phyloP scores from a whole-genome alignment of 35 echinoderm and acorn worm genomes.

The Lytechinus variegatus region DNA sequence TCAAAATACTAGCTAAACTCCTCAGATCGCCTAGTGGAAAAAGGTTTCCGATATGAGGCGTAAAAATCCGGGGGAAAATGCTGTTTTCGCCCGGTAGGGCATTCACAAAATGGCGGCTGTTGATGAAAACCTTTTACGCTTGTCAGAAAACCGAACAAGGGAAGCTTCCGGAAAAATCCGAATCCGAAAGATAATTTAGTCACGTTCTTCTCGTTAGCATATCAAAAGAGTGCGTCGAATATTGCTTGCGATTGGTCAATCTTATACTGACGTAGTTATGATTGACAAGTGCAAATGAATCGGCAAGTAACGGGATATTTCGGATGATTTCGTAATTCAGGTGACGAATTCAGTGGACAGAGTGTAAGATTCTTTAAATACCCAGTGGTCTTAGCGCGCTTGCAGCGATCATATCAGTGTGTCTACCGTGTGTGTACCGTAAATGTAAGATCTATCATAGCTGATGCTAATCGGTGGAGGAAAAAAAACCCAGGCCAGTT shows the following conservation, averaged over 20 bases:
- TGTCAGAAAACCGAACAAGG: slow-evolving; percentile 95
- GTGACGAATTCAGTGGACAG: slow-evolving; percentile 63
- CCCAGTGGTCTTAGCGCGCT: slow-evolving; percentile 91
- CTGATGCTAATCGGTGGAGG: no score
- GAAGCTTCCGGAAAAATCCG: slow-evolving; percentile 98
- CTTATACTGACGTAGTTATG: slow-evolving; percentile 38
- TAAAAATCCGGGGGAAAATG: slow-evolving; percentile 78
- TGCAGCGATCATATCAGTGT: slow-evolving; percentile 20
- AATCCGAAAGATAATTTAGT: slow-evolving; percentile 87
- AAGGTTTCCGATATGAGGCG: slow-evolving; percentile 62
- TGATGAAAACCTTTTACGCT: slow-evolving; percentile 99
- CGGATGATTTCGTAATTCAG: slow-evolving; percentile 78
- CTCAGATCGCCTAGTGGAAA: slow-evolving; percentile 56
- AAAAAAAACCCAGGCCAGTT: no score
- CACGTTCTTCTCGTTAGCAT: slow-evolving; percentile 88
- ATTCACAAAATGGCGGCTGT: slow-evolving; percentile 99
- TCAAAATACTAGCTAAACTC: slow-evolving; percentile 62
- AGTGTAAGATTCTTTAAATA: slow-evolving; percentile 98
- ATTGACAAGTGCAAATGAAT: slow-evolving; percentile 68
- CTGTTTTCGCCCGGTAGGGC: slow-evolving; percentile 74
- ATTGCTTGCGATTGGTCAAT: slow-evolving; percentile 50
- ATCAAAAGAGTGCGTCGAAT: slow-evolving; percentile 33
- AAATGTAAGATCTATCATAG: no score
- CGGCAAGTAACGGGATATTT: slow-evolving; percentile 49
- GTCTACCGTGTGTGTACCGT: no score